Percentiles rank a stretch among this genome's conserved stretches.
Evolutionary conservation across 2,888 invertebrate species (phyloP).

Genomic region (Taenaris catops): DNA sequence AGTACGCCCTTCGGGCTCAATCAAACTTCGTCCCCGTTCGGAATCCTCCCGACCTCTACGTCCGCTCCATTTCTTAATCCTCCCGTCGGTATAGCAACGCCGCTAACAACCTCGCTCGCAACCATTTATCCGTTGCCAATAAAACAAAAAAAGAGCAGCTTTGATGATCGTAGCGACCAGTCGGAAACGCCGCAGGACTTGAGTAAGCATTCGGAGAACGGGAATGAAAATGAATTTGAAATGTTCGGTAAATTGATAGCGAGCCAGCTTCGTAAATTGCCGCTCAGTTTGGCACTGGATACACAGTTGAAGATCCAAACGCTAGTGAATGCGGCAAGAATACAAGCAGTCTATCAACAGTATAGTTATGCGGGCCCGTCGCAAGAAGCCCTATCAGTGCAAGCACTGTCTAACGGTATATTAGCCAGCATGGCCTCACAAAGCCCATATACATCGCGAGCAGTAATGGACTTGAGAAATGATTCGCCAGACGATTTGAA

Average conservation of each 20-base stretch:
- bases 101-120: slow-evolving; percentile 64
- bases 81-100: slow-evolving; percentile 71
- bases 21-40: slow-evolving; percentile 53
- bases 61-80: slow-evolving; percentile 65
- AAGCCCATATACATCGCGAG: slow-evolving; percentile 47
- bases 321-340: slow-evolving; percentile 64
- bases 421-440: slow-evolving; percentile 65
- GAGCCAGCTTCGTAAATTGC: slow-evolving; percentile 66
- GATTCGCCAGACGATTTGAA: slow-evolving; percentile 64
- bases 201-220: slow-evolving; percentile 67
- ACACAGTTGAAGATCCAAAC: slow-evolving; percentile 72
- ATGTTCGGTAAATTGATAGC: slow-evolving; percentile 74
- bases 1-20: slow-evolving; percentile 66
- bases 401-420: slow-evolving; percentile 68
- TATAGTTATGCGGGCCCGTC: slow-evolving; percentile 71
- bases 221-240: slow-evolving; percentile 70
- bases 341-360: slow-evolving; percentile 72
- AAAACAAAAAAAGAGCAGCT: slow-evolving; percentile 63
- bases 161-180: slow-evolving; percentile 50
- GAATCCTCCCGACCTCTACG: slow-evolving; percentile 58
- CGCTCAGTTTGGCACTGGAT: slow-evolving; percentile 64
- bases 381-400: slow-evolving; percentile 65
- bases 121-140: slow-evolving; percentile 64
- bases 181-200: slow-evolving; percentile 64
- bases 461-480: slow-evolving; percentile 43